phyloP scores from a whole-genome alignment of 2,888 invertebrate species.

The Amphipyra berbera region DNA sequence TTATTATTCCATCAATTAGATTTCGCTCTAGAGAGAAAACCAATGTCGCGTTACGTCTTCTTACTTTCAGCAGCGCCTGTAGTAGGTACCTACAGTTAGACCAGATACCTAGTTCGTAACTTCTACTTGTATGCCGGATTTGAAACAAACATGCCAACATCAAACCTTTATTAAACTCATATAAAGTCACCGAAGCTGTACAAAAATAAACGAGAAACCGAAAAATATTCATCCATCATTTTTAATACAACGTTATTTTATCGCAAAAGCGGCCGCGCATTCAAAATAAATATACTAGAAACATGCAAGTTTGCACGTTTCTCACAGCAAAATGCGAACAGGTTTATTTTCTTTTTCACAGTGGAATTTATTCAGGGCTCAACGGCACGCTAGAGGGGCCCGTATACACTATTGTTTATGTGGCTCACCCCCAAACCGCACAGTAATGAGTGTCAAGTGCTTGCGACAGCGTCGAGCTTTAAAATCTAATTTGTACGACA shows the following conservation, averaged over 20 bases:
- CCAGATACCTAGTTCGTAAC: too few species aligned
- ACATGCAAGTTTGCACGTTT: slow-evolving; percentile 40
- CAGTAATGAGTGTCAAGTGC: slow-evolving; percentile 66
- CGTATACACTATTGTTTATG: slow-evolving; percentile 58
- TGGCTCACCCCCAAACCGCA: slow-evolving; percentile 55
- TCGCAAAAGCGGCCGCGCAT: slow-evolving; percentile 17
- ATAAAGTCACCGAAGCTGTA: not conserved
- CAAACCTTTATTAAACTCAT: slow-evolving; percentile 3
- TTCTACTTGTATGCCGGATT: too few species aligned
- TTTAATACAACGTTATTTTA: slow-evolving; percentile 22
- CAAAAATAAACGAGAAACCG: not conserved
- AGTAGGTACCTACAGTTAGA: too few species aligned
- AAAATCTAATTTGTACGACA: slow-evolving; percentile 64
- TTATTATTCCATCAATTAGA: too few species aligned
- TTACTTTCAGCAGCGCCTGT: too few species aligned
- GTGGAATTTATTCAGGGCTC: slow-evolving; percentile 47
- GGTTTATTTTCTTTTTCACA: slow-evolving; percentile 46
- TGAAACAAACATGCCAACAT: not conserved
- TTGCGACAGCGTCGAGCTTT: slow-evolving; percentile 59
- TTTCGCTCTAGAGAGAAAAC: too few species aligned
- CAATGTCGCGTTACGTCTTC: too few species aligned
- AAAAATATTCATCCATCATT: slow-evolving; percentile 3
- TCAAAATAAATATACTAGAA: slow-evolving; percentile 39
- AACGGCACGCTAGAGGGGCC: slow-evolving; percentile 29
- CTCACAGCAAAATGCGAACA: slow-evolving; percentile 24